Evolutionary conservation across 2,113 vertebrate genomes (phyloP).

Genomic region (Poeciliopsis prolifica): DNA sequence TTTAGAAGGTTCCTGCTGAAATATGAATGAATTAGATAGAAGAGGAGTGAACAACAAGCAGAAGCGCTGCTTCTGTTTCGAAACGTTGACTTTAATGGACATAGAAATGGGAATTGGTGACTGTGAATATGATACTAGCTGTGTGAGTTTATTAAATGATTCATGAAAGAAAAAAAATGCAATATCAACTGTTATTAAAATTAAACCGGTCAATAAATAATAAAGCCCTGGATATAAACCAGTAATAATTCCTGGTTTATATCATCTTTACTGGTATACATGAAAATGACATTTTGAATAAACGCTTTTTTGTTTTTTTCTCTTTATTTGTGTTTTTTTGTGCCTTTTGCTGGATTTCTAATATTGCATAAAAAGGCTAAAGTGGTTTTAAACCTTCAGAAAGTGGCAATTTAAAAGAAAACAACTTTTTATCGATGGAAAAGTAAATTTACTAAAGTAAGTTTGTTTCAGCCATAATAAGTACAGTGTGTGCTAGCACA

Average conservation of each 20-base stretch:
- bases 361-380: no score
- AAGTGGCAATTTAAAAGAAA: no score
- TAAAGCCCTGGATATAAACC: neutral
- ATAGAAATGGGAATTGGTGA: neutral
- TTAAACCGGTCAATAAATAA: no score
- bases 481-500: no score
- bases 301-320: constrained; percentile 52
- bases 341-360: no score
- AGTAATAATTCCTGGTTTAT: constrained; percentile 74
- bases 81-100: neutral
- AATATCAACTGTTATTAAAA: no score
- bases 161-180: neutral
- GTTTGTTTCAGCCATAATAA: no score
- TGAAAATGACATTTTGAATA: constrained; percentile 59
- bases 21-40: neutral
- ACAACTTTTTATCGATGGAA: no score
- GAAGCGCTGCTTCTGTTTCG: neutral
- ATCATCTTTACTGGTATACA: constrained; percentile 64
- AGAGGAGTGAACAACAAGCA: neutral
- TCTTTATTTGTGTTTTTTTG: no score
- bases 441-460: no score
- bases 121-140: no score
- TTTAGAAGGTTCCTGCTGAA: neutral
- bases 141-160: neutral
- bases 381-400: no score